Evolutionary conservation across 1,140 invertebrate species (phyloP).

Genomic region (Camponotus vicinus): DNA sequence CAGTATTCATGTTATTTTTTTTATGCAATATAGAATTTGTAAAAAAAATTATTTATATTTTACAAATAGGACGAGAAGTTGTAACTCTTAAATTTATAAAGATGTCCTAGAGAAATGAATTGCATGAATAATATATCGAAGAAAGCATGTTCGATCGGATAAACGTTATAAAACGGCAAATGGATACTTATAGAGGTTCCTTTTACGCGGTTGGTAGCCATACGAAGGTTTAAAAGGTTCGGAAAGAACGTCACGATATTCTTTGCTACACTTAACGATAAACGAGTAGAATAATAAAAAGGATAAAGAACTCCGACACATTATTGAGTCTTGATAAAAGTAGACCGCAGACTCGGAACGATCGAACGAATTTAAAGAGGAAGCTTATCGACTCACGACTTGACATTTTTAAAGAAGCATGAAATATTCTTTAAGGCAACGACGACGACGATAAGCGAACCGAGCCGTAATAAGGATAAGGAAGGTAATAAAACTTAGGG

Average conservation of each 20-base stretch:
- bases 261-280: slow-evolving; percentile 17
- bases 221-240: neutral
- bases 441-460: slow-evolving; percentile 13
- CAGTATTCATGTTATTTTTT: no score
- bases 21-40: neutral
- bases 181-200: neutral
- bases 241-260: slow-evolving; percentile 22
- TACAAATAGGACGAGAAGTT: neutral
- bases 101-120: neutral
- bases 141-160: neutral
- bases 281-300: slow-evolving; percentile 57
- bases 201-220: slow-evolving; percentile 20
- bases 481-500: slow-evolving; percentile 46
- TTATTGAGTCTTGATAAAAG: slow-evolving; percentile 49
- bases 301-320: slow-evolving; percentile 19
- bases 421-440: slow-evolving; percentile 32
- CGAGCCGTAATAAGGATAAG: slow-evolving; percentile 43
- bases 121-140: slow-evolving; percentile 8
- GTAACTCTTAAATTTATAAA: neutral
- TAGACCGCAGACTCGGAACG: neutral
- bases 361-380: slow-evolving; percentile 16
- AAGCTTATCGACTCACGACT: slow-evolving; percentile 38
- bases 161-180: neutral
- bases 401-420: slow-evolving; percentile 39
- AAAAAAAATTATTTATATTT: neutral